These are phyloP conservation scores for Rana temporaria DNA, from an alignment of 2,113 vertebrate genomes.

Conservation along the genomic window DNA sequence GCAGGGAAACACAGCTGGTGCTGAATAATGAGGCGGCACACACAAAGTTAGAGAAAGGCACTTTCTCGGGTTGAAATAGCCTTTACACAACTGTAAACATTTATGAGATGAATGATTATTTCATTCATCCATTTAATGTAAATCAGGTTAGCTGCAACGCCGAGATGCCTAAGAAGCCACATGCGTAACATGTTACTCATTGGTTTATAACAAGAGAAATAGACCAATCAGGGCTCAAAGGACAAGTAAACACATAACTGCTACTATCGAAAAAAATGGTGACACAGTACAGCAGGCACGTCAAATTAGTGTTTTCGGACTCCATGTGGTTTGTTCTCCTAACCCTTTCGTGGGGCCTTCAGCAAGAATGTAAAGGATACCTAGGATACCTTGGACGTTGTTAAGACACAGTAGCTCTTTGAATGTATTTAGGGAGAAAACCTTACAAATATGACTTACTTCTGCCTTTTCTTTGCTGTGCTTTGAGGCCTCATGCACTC, in stretches of 20 bases:
- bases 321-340: too few species aligned
- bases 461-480: too few species aligned
- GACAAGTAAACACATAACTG: neutral
- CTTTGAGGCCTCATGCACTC: too few species aligned
- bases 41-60: slow-evolving; percentile 47
- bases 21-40: slow-evolving; percentile 21
- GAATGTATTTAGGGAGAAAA: too few species aligned
- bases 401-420: too few species aligned
- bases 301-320: too few species aligned
- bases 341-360: too few species aligned
- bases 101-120: slow-evolving; percentile 51
- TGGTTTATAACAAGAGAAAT: slow-evolving; percentile 17
- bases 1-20: slow-evolving; percentile 35
- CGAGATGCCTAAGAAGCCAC: slow-evolving; percentile 16
- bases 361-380: too few species aligned
- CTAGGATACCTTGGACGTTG: too few species aligned
- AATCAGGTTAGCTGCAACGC: slow-evolving; percentile 37
- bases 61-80: slow-evolving; percentile 47
- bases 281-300: too few species aligned
- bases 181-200: slow-evolving; percentile 27
- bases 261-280: neutral
- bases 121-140: slow-evolving; percentile 52
- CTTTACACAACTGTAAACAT: slow-evolving; percentile 38
- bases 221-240: neutral
- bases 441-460: too few species aligned